These are phyloP conservation scores for Corythornis vintsioides DNA, from an alignment of 2,113 vertebrate species.

Conservation along the genomic window DNA sequence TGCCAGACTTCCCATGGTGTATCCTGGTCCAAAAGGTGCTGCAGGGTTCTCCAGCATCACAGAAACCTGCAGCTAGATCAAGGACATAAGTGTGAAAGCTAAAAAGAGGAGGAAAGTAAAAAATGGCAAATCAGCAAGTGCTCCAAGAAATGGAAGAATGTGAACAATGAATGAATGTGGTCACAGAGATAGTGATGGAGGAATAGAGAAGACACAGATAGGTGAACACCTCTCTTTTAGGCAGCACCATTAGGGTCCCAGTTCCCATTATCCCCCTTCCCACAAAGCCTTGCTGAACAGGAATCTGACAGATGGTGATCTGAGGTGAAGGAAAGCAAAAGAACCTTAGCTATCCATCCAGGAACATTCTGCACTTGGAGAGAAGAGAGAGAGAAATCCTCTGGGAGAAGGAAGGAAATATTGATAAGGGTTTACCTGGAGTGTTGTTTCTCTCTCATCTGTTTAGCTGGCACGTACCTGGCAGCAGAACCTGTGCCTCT, in stretches of 20 bases:
- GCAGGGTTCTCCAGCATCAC: background rate
- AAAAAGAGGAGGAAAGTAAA: background rate
- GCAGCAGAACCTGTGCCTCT: background rate
- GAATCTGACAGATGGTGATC: background rate
- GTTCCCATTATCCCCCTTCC: background rate
- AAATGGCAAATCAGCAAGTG: background rate
- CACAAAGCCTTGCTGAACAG: background rate
- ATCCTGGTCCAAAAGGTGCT: background rate
- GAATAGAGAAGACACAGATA: background rate
- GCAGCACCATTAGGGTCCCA: background rate
- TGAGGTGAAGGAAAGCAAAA: background rate
- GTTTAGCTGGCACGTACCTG: background rate
- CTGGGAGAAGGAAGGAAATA: background rate
- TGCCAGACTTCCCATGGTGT: background rate
- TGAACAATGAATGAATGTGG: background rate
- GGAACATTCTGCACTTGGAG: background rate
- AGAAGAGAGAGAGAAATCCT: background rate
- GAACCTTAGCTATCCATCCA: background rate
- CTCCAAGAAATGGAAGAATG: background rate
- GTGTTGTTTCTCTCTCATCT: background rate
- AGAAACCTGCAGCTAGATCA: background rate
- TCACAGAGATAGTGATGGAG: accelerated
- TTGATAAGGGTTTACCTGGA: background rate
- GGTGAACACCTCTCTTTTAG: background rate
- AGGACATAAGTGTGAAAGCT: background rate